Percentiles rank a stretch among this genome's conserved stretches.
phyloP scores from a whole-genome alignment of 2,113 vertebrate genomes.

The Eira barbara region DNA sequence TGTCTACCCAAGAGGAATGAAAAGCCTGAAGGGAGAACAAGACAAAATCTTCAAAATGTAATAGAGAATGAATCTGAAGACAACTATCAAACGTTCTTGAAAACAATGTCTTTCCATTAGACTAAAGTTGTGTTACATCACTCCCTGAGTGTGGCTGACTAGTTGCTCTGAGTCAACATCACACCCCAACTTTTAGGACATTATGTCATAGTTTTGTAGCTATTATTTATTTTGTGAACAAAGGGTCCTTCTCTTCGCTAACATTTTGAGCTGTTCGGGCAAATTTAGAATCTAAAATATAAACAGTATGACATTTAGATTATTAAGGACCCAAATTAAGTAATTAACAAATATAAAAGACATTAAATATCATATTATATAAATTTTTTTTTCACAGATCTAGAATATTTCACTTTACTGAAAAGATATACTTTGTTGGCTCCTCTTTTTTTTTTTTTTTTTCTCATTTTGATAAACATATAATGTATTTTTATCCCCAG shows the following conservation, averaged over 20 bases:
- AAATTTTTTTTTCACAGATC: too few species aligned
- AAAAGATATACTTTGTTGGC: too few species aligned
- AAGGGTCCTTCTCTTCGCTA: neutral
- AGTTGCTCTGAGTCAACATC: constrained; percentile 45
- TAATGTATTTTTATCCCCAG: too few species aligned
- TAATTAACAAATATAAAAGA: neutral
- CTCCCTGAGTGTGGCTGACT: neutral
- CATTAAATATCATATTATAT: neutral
- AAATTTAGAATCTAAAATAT: constrained; percentile 34
- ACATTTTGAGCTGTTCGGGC: neutral
- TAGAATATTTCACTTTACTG: too few species aligned
- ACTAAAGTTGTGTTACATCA: neutral
- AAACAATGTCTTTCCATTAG: neutral
- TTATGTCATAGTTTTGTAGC: constrained; percentile 47
- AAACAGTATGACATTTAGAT: neutral
- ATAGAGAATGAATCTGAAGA: neutral
- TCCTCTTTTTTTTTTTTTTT: too few species aligned
- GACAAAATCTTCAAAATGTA: neutral
- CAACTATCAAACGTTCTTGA: neutral
- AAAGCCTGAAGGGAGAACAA: neutral
- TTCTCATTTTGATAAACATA: too few species aligned
- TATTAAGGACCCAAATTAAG: neutral
- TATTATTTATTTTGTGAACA: constrained; percentile 44
- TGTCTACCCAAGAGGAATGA: neutral
- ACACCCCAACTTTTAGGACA: constrained; percentile 2